phyloP scores from a whole-genome alignment of 1,140 invertebrate genomes.

The Apis laboriosa region DNA sequence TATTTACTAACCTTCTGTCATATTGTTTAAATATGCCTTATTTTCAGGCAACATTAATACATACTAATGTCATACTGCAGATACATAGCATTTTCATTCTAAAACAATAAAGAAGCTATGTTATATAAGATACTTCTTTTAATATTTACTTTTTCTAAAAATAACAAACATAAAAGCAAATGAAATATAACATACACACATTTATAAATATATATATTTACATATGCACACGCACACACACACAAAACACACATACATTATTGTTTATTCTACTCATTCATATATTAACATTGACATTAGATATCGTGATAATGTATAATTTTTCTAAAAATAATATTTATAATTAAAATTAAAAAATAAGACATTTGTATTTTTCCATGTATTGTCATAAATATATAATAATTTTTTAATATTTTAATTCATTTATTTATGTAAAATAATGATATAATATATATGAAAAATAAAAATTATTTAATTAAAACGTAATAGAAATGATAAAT shows the following conservation, averaged over 20 bases:
- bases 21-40: constrained; percentile 72
- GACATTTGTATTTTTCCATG: neutral
- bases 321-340: constrained; percentile 17
- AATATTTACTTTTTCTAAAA: constrained; percentile 25
- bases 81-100: constrained; percentile 60
- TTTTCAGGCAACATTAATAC: constrained; percentile 73
- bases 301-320: neutral
- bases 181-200: neutral
- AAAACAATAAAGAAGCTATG: constrained; percentile 44
- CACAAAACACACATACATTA: neutral
- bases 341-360: constrained; percentile 3
- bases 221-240: neutral
- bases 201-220: rapidly evolving
- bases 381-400: constrained; percentile 9
- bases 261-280: neutral
- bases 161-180: constrained; percentile 10
- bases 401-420: neutral
- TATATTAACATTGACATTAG: neutral
- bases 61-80: constrained; percentile 30
- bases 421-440: neutral
- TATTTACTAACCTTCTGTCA: constrained; percentile 74
- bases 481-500: constrained; percentile 23
- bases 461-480: constrained; percentile 47
- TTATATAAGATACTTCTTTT: constrained; percentile 14
- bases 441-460: neutral